phyloP scores from a whole-genome alignment of 92 coral and sea anemone genomes.

The Epizoanthus illoricatus region DNA sequence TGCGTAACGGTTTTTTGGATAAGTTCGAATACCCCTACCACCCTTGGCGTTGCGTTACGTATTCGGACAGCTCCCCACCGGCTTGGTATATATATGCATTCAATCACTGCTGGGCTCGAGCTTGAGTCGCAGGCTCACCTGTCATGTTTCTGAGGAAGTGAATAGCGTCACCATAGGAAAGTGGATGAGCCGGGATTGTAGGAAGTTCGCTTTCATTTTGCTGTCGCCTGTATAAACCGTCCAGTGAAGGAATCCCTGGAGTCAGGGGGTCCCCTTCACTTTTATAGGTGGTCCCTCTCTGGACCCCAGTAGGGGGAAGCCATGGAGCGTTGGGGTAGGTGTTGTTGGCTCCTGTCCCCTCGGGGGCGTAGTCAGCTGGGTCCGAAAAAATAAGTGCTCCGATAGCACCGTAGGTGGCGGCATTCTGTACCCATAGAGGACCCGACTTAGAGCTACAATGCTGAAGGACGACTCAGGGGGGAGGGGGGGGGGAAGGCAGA shows the following conservation, averaged over 20 bases:
- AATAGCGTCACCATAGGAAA: constrained; percentile 89
- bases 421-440: constrained; percentile 68
- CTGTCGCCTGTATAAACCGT: constrained; percentile 71
- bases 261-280: constrained; percentile 91
- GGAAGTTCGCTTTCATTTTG: constrained; percentile 69
- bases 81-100: too few relatives aligned
- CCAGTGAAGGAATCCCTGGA: constrained; percentile 78
- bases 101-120: neutral
- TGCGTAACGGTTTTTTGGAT: too few relatives aligned
- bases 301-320: constrained; percentile 86
- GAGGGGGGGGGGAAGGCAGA: too few relatives aligned
- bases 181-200: constrained; percentile 90
- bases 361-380: constrained; percentile 77
- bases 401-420: constrained; percentile 72
- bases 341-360: constrained; percentile 53
- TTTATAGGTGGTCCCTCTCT: constrained; percentile 77
- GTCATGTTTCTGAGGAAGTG: constrained; percentile 54
- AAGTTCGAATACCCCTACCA: too few relatives aligned
- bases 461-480: too few relatives aligned
- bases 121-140: neutral
- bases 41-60: too few relatives aligned
- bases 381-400: constrained; percentile 90
- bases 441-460: neutral
- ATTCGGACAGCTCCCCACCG: too few relatives aligned
- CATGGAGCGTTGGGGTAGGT: constrained; percentile 80